Evolutionary conservation across 2,797 vertebrate species (phyloP).

Genomic region (Cheirogaleus major): DNA sequence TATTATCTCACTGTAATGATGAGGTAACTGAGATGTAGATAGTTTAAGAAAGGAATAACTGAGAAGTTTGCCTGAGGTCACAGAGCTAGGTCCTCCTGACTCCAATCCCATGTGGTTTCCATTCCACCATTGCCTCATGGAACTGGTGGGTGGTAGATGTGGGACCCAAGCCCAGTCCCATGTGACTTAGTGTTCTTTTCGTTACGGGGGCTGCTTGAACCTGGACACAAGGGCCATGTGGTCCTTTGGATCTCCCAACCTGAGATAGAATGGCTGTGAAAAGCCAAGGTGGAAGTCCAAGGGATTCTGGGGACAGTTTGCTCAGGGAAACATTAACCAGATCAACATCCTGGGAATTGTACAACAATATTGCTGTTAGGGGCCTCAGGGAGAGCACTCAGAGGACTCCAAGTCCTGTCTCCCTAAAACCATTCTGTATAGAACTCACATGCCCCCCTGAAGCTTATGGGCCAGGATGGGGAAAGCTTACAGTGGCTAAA

Average conservation of each 20-base stretch:
- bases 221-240: background rate
- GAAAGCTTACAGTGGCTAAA: background rate
- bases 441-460: background rate
- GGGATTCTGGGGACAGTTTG: background rate
- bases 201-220: background rate
- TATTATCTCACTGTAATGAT: background rate
- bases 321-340: background rate
- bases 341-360: background rate
- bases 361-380: background rate
- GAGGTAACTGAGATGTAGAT: background rate
- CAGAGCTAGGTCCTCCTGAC: background rate
- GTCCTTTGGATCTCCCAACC: background rate
- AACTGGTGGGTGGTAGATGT: background rate
- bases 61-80: background rate
- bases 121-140: background rate
- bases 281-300: background rate
- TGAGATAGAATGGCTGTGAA: background rate
- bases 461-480: background rate
- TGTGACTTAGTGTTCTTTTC: background rate
- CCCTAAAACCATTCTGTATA: background rate
- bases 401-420: background rate
- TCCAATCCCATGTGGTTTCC: background rate
- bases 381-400: background rate
- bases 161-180: background rate
- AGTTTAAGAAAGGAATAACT: background rate